Conservation (phyloP, 37 sponge, comb jelly and placozoan species). For the Halichondria panicea region DNA sequence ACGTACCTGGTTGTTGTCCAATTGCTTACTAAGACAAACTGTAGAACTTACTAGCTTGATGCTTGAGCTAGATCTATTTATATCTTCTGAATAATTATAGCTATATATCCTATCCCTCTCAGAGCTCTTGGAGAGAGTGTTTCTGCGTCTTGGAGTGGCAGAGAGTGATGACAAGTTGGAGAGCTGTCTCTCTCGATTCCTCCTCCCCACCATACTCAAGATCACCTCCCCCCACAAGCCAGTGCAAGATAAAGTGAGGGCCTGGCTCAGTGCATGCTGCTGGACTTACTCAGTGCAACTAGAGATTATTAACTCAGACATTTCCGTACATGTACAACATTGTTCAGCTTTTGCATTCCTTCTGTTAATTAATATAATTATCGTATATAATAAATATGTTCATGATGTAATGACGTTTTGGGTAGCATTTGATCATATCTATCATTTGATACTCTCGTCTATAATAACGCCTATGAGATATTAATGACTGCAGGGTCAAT, state of each 20-base stretch:
- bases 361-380: too few species aligned
- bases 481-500: too few species aligned
- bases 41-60: too few species aligned
- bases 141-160: conserved; percentile 64
- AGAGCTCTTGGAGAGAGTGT: conserved; percentile 65
- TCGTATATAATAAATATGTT: too few species aligned
- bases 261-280: too few species aligned
- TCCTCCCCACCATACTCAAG: conserved; percentile 63
- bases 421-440: not conserved
- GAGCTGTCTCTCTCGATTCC: conserved; percentile 31
- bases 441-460: not conserved
- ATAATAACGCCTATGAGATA: not conserved
- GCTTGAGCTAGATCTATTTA: too few species aligned
- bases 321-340: too few species aligned
- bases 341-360: too few species aligned
- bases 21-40: too few species aligned
- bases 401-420: not conserved
- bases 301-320: too few species aligned
- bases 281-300: too few species aligned
- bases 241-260: conserved; percentile 63
- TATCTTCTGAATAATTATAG: not conserved
- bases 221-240: conserved; percentile 9
- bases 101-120: not conserved
- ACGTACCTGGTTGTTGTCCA: too few species aligned
- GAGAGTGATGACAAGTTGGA: conserved; percentile 73